These are phyloP conservation scores for Epinephelus fuscoguttatus DNA, from an alignment of 2,113 vertebrate genomes.

Conservation along the genomic window DNA sequence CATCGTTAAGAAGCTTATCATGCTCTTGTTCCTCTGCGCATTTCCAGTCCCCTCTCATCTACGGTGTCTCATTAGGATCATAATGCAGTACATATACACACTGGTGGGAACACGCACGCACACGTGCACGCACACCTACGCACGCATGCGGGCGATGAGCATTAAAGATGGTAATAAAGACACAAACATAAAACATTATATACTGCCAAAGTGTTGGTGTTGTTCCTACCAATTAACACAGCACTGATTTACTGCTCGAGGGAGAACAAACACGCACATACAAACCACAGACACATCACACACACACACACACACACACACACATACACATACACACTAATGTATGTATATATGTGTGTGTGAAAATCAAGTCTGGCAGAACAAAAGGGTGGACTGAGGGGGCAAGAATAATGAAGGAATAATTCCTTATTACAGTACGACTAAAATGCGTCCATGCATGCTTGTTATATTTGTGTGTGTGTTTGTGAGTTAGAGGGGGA, in stretches of 20 bases:
- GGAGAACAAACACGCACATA: not conserved
- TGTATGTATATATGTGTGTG: slow-evolving; percentile 32
- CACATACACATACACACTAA: slow-evolving; percentile 14
- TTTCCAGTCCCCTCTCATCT: slow-evolving; percentile 79
- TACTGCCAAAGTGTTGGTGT: slow-evolving; percentile 83
- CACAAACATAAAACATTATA: slow-evolving; percentile 84
- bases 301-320: not conserved
- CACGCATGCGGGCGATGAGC: slow-evolving; percentile 57
- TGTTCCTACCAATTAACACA: slow-evolving; percentile 82
- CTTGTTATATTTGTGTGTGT: slow-evolving; percentile 9
- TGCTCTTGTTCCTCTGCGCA: slow-evolving; percentile 79
- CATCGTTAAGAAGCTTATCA: slow-evolving; percentile 83
- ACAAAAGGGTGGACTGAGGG: slow-evolving; percentile 23
- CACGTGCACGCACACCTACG: slow-evolving; percentile 24
- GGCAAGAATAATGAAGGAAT: slow-evolving; percentile 45
- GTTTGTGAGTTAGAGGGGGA: slow-evolving; percentile 6
- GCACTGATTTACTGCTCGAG: slow-evolving; percentile 71
- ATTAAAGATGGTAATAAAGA: slow-evolving; percentile 79
- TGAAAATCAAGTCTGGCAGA: slow-evolving; percentile 9
- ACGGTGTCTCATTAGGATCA: slow-evolving; percentile 77
- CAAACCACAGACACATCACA: slow-evolving; percentile 25
- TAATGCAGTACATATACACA: slow-evolving; percentile 74
- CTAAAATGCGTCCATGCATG: not conserved
- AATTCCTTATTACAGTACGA: slow-evolving; percentile 38
- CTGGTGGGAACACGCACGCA: slow-evolving; percentile 12